phyloP scores from a whole-genome alignment of 1,140 invertebrate genomes.

The Plectrocnemia conspersa region DNA sequence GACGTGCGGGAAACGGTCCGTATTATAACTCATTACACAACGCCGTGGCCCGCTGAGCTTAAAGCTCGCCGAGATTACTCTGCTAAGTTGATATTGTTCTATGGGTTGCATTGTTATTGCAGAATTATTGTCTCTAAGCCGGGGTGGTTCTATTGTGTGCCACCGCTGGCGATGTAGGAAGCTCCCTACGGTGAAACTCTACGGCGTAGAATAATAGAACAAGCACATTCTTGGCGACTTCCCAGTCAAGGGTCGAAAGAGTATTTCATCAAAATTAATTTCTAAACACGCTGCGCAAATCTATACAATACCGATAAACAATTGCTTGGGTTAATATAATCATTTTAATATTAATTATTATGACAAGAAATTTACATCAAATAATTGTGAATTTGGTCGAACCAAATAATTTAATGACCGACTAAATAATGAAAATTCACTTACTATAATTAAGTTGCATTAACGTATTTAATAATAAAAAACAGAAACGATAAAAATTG shows the following conservation, averaged over 20 bases:
- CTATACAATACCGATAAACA: too few relatives aligned
- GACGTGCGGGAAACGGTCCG: neutral
- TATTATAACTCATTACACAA: constrained; percentile 2
- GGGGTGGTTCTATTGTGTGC: constrained; percentile 22
- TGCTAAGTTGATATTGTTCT: constrained; percentile 34
- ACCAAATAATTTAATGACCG: too few relatives aligned
- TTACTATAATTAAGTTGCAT: too few relatives aligned
- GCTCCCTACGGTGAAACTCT: constrained; percentile 10
- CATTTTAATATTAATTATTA: too few relatives aligned
- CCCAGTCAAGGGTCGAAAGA: constrained; percentile 12
- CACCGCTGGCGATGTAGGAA: constrained; percentile 13
- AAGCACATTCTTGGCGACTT: constrained; percentile 12
- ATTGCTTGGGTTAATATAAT: too few relatives aligned
- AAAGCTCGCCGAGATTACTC: constrained; percentile 24
- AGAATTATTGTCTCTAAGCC: constrained; percentile 34
- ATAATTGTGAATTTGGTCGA: too few relatives aligned
- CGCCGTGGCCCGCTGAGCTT: constrained; percentile 4
- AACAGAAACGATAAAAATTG: too few relatives aligned
- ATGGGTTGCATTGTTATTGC: constrained; percentile 34
- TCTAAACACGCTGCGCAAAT: too few relatives aligned
- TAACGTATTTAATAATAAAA: too few relatives aligned
- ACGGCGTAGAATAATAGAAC: constrained; percentile 28
- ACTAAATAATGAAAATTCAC: too few relatives aligned
- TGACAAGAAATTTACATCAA: too few relatives aligned
- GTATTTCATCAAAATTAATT: too few relatives aligned